Evolutionary conservation across 2,888 invertebrate species (phyloP).

Genomic region (Apodemia hepburni): DNA sequence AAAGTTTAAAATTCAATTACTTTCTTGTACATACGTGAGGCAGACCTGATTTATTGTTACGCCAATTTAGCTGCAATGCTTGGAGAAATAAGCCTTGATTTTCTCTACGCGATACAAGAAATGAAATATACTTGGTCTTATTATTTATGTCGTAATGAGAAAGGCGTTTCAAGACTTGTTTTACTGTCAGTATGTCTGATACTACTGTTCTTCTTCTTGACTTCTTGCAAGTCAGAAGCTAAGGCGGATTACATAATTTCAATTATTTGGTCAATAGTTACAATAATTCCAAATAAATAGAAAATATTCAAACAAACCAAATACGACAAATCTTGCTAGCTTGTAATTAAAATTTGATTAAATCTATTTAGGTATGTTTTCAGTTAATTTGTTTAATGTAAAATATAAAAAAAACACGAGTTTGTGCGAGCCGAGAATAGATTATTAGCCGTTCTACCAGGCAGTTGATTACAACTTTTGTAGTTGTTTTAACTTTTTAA

Average conservation of each 20-base stretch:
- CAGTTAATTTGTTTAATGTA: too few species aligned
- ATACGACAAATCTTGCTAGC: too few species aligned
- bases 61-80: slow-evolving; percentile 17
- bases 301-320: too few species aligned
- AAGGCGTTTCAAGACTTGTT: slow-evolving; percentile 31
- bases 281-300: too few species aligned
- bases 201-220: slow-evolving; percentile 23
- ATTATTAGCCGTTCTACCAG: too few species aligned
- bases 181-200: slow-evolving; percentile 29
- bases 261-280: background rate
- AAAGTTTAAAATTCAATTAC: slow-evolving; percentile 29
- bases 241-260: slow-evolving; percentile 6
- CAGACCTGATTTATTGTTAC: slow-evolving; percentile 15
- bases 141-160: slow-evolving; percentile 32
- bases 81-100: slow-evolving; percentile 20
- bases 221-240: slow-evolving; percentile 16
- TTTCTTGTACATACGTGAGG: slow-evolving; percentile 21
- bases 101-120: slow-evolving; percentile 22
- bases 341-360: too few species aligned
- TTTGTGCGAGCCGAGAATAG: too few species aligned
- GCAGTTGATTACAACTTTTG: too few species aligned
- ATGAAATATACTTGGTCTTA: slow-evolving; percentile 28
- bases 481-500: too few species aligned
- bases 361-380: too few species aligned
- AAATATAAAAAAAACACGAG: too few species aligned